Evolutionary conservation across 2,113 vertebrate species (phyloP), one percentile per base, ranked within the genome.

Genomic region (Harpagus bidentatus): DNA sequence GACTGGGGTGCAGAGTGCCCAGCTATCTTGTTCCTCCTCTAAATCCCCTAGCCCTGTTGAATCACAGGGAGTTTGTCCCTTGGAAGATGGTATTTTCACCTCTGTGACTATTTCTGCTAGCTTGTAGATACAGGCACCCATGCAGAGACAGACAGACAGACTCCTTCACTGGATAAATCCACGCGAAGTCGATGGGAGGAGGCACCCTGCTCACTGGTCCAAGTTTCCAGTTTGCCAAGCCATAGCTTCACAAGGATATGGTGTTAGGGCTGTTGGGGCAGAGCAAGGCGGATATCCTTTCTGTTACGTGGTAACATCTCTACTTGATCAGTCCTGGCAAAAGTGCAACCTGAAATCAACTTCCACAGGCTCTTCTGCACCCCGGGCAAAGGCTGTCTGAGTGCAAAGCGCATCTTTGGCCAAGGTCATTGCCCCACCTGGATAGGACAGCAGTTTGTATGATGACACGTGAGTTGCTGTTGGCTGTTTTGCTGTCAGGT

Each of bases 141-240:
- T 43, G 47, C 53, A 78, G 40, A 45, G 56, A 19, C 43, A 73
- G 74, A 13, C 29, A 47, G 47, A 28, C n/a, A 26, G 79, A 59
- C 58, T 53, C 65, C 16, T n/a, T 61, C 8, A 0, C 38, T 81
- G 31, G 26, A 59, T 59, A 38, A 63, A 48, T 38, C n/a, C 69
- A 38, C 0, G 1, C 0, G 0, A 36, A 47, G 36, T 22, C 0
- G 0, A 11, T 50, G 36, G 52, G 36, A 67, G 47, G 36, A 66
- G 31, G 55, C 19, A 21, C 48, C 38, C n/a, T 14, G 34, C 1
- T 0, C 6, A 2, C 10, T 62, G 47, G 23, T 56, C 25, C 16
- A 25, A 4, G 43, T 61, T 69, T 20, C 38, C 32, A 48, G 32
- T 20, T 25, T 43, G 32, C 53, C 29, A 61, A 32, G 72, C 38